These are phyloP conservation scores for Ips typographus DNA, from an alignment of 1,140 invertebrate species.

Conservation along the genomic window DNA sequence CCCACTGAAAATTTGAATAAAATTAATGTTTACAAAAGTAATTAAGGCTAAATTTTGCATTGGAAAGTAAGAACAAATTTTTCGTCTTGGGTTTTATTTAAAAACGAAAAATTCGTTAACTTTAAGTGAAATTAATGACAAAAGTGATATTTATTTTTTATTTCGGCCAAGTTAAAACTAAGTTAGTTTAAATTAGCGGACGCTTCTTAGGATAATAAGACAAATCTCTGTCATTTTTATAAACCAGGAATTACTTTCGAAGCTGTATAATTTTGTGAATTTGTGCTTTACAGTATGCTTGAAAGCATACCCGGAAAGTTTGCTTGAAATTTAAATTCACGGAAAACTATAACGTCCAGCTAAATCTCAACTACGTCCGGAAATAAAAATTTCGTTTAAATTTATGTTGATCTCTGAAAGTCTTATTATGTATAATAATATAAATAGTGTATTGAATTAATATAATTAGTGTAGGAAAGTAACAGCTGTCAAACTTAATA, in stretches of 20 bases:
- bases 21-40: constrained; percentile 10
- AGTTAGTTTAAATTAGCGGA: constrained; percentile 27
- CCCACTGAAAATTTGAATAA: not conserved
- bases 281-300: constrained; percentile 21
- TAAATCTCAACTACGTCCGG: constrained; percentile 1
- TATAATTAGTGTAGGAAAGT: too few species aligned
- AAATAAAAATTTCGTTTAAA: not conserved
- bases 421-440: too few species aligned
- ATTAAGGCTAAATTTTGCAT: not conserved
- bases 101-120: constrained; percentile 26
- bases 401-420: too few species aligned
- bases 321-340: constrained; percentile 14
- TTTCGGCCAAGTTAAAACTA: constrained; percentile 25
- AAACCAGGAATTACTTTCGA: constrained; percentile 20
- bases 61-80: constrained; percentile 15
- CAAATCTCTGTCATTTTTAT: constrained; percentile 18
- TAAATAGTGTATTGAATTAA: too few species aligned
- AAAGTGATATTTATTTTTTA: constrained; percentile 28
- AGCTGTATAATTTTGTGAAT: constrained; percentile 27
- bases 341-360: constrained; percentile 7
- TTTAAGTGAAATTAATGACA: constrained; percentile 16
- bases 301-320: constrained; percentile 13
- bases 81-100: constrained; percentile 16
- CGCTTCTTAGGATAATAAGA: constrained; percentile 23
- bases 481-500: too few species aligned